Base-by-base conservation (phyloP, 1,140 invertebrate species). In the Calliopsis andreniformis region DNA sequence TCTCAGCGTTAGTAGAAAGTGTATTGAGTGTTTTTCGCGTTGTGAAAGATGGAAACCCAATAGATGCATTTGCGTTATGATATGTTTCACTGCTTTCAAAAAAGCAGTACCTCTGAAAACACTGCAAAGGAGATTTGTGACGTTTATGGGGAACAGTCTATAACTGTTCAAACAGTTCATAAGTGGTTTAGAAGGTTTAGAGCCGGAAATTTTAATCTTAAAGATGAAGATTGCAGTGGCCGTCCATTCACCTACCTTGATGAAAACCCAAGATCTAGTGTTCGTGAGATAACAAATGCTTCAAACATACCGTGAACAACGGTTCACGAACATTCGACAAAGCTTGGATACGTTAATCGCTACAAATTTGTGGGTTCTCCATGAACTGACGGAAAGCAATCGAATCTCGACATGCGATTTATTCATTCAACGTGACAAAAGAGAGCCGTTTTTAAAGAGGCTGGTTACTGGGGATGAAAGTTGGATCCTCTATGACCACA, bases 61-160 rank as follows among this genome's bases (percentile, higher is more conserved):
- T 49, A n/a, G 45, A 45, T 10, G 14, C 62, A 49, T 32, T 64
- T 49, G 28, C 45, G 45, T 43, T 42, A 47, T 45, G 59, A 45
- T 62, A 62, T 45, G 59, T 32, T 59, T 59, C 56, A 59, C 39
- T 47, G 61, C 42, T 63, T 63, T 63, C 47, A 49, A 63, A 63
- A 63, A 63, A 43, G 42, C 12, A 63, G 47, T 63, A 63, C 42
- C 47, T 42, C 61, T 47, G 47, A 47, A 43, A 43, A 63, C 23
- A 63, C 61, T 63, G 51, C 64, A 67, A 20, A 67, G 20, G 49
- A 67, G 64, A 28, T 53, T 53, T 28, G 1, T 16, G n/a, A 3
- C 12, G 51, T 49, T 49, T 49, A 49, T 18, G 16, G 47, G n/a
- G 16, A 18, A 7, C 16, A 23, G 4, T 1, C 47, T 53, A 53